Evolutionary conservation across 1,140 invertebrate species (phyloP).

Genomic region (Nylanderia fulva): DNA sequence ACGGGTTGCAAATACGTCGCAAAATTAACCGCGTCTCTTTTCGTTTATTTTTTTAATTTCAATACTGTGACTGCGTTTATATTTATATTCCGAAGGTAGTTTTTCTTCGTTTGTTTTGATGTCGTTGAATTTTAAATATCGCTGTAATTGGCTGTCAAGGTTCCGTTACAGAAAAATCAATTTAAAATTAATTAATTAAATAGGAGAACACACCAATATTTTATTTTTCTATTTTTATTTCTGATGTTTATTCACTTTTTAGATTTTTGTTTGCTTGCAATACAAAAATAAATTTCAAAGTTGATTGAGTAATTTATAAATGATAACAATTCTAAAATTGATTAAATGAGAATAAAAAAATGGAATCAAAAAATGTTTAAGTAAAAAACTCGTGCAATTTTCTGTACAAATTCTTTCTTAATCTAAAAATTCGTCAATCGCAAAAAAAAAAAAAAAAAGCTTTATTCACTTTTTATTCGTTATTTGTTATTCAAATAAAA

Average conservation of each 20-base stretch:
- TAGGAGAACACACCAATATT: background rate
- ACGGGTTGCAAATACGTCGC: too few relatives aligned
- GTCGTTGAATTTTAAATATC: slow-evolving; percentile 13
- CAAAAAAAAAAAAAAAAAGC: background rate
- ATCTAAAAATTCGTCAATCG: background rate
- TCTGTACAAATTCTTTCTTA: background rate
- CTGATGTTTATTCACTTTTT: background rate
- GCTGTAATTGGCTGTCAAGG: slow-evolving; percentile 8
- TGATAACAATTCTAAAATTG: background rate
- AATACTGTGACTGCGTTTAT: background rate
- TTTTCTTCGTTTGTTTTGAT: background rate
- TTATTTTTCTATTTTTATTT: background rate
- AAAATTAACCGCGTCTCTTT: background rate
- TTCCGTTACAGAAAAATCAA: background rate
- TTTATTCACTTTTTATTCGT: background rate
- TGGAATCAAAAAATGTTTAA: background rate
- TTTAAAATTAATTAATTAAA: background rate
- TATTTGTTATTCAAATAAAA: background rate
- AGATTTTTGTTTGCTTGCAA: background rate
- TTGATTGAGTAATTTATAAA: background rate
- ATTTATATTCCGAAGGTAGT: background rate
- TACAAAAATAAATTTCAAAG: background rate
- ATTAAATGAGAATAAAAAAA: background rate
- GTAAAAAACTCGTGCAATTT: background rate
- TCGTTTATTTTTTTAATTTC: slow-evolving; percentile 32